Conservation (phyloP, 2,113 vertebrate genomes). For the Podarcis cretensis region DNA sequence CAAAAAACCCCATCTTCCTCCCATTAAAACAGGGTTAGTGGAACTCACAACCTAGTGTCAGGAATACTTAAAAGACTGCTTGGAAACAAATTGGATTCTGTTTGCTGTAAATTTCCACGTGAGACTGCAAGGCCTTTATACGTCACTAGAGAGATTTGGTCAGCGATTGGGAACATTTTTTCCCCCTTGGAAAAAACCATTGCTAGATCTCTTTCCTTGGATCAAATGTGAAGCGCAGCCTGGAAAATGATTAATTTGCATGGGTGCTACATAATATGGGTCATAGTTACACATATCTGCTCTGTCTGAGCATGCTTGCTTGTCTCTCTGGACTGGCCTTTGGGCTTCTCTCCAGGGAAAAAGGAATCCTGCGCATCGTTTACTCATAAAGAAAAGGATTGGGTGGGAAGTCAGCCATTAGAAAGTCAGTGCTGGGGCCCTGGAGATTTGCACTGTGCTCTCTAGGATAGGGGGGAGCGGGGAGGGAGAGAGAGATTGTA, state of each 20-base stretch:
- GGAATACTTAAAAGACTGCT: constrained; percentile 28
- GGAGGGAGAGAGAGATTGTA: background rate
- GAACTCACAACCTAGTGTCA: constrained; percentile 15
- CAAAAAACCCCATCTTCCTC: constrained; percentile 40
- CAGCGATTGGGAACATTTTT: constrained; percentile 49
- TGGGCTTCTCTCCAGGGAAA: constrained; percentile 39
- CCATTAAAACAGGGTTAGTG: constrained; percentile 25
- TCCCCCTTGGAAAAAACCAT: constrained; percentile 39
- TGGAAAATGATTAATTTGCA: constrained; percentile 67
- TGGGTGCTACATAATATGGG: constrained; percentile 34
- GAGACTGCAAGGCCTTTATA: background rate
- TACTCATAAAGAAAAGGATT: background rate
- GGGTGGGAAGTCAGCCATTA: background rate
- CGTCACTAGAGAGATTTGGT: constrained; percentile 54
- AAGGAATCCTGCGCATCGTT: constrained; percentile 33
- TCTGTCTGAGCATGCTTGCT: fast-evolving
- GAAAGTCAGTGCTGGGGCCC: background rate
- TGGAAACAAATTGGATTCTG: constrained; percentile 41
- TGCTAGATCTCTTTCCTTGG: constrained; percentile 44
- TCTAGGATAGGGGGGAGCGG: background rate
- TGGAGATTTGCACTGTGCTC: background rate
- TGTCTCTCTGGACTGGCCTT: constrained; percentile 53
- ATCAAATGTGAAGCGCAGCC: constrained; percentile 66
- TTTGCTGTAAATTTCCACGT: constrained; percentile 23
- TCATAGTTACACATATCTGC: constrained; percentile 36